Evolutionary conservation across 1,140 invertebrate species (phyloP), one percentile per base, ranked within the genome.

Genomic region (Listronotus oregonensis): DNA sequence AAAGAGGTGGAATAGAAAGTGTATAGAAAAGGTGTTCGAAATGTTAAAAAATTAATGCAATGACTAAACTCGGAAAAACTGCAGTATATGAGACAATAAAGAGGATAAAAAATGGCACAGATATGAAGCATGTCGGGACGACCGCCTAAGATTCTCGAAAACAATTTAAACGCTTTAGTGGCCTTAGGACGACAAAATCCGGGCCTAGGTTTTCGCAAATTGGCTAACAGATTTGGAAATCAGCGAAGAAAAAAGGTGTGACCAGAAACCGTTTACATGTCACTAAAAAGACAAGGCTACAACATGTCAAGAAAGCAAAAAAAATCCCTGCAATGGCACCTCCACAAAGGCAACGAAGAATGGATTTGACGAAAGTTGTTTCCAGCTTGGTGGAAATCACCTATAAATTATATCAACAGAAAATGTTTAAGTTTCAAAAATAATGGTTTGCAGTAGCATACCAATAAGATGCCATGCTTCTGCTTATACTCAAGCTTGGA

Each of bases 401-500:
- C n/a, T n/a, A n/a, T n/a, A n/a, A n/a, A n/a, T n/a, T n/a, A n/a
- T n/a, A n/a, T n/a, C n/a, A n/a, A n/a, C n/a, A n/a, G n/a, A n/a
- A n/a, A n/a, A n/a, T n/a, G n/a, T n/a, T n/a, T n/a, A n/a, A n/a
- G n/a, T n/a, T n/a, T n/a, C n/a, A n/a, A n/a, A n/a, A n/a, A n/a
- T n/a, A n/a, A n/a, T n/a, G n/a, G n/a, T n/a, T n/a, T n/a, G n/a
- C 40, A 58, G 55, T 17, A 58, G 42, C 2, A 58, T 46, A 58
- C 44, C 44, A n/a, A 15, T 15, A 58, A 58, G 55, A 58, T 58
- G 39, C 21, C 55, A 58, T 44, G 21, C 40, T 27, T 44, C 17
- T n/a, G n/a, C n/a, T n/a, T n/a, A n/a, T n/a, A n/a, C n/a, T n/a
- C n/a, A n/a, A n/a, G n/a, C n/a, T 58, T 44, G 18, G 42, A 44